phyloP scores from a whole-genome alignment of 2,113 vertebrate genomes.

The Oncorhynchus nerka region DNA sequence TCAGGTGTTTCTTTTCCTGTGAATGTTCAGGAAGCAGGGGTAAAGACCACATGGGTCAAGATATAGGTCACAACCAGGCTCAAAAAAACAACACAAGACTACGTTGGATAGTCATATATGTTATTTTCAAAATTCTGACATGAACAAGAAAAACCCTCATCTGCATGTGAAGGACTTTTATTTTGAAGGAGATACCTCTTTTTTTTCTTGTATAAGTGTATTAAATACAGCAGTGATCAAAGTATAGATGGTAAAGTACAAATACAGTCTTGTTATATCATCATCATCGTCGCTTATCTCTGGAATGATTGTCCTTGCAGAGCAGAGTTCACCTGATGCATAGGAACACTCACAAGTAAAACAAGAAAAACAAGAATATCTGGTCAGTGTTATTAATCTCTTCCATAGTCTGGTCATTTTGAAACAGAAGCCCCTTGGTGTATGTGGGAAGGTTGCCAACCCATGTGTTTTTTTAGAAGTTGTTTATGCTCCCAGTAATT shows the following conservation, averaged over 20 bases:
- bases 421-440: background rate
- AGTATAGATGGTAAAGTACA: constrained; percentile 28
- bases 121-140: background rate
- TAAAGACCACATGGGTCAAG: background rate
- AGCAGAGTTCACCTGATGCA: constrained; percentile 52
- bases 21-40: background rate
- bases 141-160: background rate
- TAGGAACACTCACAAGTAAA: constrained; percentile 59
- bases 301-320: constrained; percentile 53
- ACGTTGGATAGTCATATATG: background rate
- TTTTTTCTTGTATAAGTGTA: constrained; percentile 30
- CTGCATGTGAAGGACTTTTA: constrained; percentile 19
- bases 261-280: constrained; percentile 32
- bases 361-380: constrained; percentile 49
- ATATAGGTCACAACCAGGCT: background rate
- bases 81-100: background rate
- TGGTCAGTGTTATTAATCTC: constrained; percentile 10
- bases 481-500: constrained; percentile 1
- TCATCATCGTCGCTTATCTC: constrained; percentile 25
- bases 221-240: constrained; percentile 14
- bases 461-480: constrained; percentile 13
- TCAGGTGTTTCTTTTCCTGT: background rate
- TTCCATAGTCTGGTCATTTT: constrained; percentile 20
- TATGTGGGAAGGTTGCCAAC: constrained; percentile 29
- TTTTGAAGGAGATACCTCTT: constrained; percentile 9